Evolutionary conservation across 2,888 invertebrate species (phyloP).

Genomic region (Aleiodes leptofemur): DNA sequence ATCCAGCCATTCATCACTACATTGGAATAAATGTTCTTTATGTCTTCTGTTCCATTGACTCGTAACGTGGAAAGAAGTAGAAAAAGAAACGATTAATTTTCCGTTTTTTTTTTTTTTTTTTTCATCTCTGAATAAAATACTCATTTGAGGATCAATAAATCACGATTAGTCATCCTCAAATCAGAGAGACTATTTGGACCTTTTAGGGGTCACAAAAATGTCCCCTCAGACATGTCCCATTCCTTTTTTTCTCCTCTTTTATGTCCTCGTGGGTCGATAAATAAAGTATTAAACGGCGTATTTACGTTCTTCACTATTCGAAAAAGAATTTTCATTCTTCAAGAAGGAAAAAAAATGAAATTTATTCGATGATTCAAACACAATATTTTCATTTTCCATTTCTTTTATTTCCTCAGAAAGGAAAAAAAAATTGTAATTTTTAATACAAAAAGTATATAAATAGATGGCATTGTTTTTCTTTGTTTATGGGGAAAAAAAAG

Average conservation of each 20-base stretch:
- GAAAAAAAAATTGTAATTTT: neutral
- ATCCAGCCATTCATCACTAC: too few species aligned
- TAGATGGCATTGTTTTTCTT: constrained; percentile 21
- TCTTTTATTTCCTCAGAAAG: neutral
- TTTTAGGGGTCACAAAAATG: neutral
- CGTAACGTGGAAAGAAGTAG: too few species aligned
- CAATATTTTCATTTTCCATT: neutral
- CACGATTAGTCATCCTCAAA: constrained; percentile 11
- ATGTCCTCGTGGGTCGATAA: neutral
- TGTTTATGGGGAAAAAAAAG: constrained; percentile 2
- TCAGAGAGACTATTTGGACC: neutral
- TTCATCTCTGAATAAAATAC: constrained; percentile 7
- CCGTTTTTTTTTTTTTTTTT: too few species aligned
- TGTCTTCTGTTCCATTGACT: too few species aligned
- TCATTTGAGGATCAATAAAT: constrained; percentile 14
- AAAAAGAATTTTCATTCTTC: neutral
- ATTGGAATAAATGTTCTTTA: too few species aligned
- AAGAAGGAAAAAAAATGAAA: neutral
- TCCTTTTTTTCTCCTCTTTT: neutral
- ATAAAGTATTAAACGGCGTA: neutral
- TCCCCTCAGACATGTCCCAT: neutral
- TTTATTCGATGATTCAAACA: neutral
- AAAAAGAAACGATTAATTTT: too few species aligned
- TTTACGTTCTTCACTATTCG: neutral
- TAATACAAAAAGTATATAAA: constrained; percentile 3